Evolutionary conservation across 2,888 invertebrate species (phyloP), one percentile per base, ranked within the genome.

Genomic region (Dryobotodes eremita): DNA sequence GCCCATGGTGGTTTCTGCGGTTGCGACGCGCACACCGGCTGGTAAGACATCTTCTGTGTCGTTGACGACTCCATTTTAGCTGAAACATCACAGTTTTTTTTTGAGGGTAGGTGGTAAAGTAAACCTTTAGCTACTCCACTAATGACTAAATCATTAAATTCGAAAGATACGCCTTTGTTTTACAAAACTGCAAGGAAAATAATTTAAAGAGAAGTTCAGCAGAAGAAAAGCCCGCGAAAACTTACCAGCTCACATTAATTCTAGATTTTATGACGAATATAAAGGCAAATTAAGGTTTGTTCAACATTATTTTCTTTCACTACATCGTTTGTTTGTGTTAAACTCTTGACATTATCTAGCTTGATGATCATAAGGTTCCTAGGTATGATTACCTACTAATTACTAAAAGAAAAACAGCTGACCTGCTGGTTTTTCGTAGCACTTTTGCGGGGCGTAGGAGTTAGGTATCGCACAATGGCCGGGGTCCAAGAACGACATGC

Each of bases 401-500:
- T 53, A 53, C 0, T 17, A 53, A 55, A 53, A 26, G 1, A 26
- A 13, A 2, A 20, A 46, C 46, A 15, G 75, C 80, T 81, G 71
- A 96, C 96, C 96, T 85, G 96, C 91, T 6, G 97, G 96, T 88
- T 96, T 97, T 82, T 95, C 94, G 88, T 97, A 97, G 83, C 93
- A 94, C 76, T 95, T 93, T 61, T 91, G 78, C 0, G 97, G 97
- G 3, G 96, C 96, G 85, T 94, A 97, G 2, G 97, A 96, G 57
- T 92, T 89, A 0, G 95, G 93, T 26, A 93, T 93, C 2, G 94
- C 87, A 31, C 90, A 88, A 72, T 95, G 95, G 2, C 97, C 97
- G 0, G 98, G 97, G 75, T 97, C 94, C 83, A 97, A 94, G 89
- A 97, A 98, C 71, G 98, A 98, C 92, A 98, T 93, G 65, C 97